These are phyloP conservation scores for Myotis brandtii DNA, from an alignment of 2,113 vertebrate genomes.

Conservation along the genomic window DNA sequence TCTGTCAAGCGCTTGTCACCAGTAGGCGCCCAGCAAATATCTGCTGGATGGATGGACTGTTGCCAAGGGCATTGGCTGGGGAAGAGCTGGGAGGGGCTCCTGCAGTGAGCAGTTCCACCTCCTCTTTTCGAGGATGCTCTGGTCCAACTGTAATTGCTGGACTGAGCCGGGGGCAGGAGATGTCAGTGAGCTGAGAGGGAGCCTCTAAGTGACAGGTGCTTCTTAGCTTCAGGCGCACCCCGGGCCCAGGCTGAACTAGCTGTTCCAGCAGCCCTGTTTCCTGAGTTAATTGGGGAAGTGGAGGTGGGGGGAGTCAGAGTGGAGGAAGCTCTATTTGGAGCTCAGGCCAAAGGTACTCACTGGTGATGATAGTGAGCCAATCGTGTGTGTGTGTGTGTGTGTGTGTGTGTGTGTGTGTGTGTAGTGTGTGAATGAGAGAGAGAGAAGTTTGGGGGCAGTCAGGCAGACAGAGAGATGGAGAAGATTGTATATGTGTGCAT, in stretches of 20 bases:
- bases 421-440: fast-evolving
- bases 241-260: constrained; percentile 27
- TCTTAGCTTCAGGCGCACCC: constrained; percentile 46
- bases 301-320: neutral
- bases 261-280: constrained; percentile 10
- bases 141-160: neutral
- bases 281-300: constrained; percentile 61
- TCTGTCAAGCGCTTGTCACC: neutral
- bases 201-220: constrained; percentile 57
- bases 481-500: fast-evolving
- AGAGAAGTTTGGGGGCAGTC: neutral
- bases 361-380: neutral
- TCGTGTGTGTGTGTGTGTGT: neutral
- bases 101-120: fast-evolving
- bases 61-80: too few species aligned
- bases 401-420: neutral
- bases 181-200: constrained; percentile 10
- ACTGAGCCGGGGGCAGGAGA: neutral
- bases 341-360: neutral
- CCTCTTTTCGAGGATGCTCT: neutral
- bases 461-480: neutral
- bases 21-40: neutral
- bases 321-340: neutral
- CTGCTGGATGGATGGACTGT: neutral
- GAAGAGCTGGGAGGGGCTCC: neutral